These are phyloP conservation scores for Cylindroiulus punctatus DNA, from an alignment of 2,888 invertebrate species.

Conservation along the genomic window DNA sequence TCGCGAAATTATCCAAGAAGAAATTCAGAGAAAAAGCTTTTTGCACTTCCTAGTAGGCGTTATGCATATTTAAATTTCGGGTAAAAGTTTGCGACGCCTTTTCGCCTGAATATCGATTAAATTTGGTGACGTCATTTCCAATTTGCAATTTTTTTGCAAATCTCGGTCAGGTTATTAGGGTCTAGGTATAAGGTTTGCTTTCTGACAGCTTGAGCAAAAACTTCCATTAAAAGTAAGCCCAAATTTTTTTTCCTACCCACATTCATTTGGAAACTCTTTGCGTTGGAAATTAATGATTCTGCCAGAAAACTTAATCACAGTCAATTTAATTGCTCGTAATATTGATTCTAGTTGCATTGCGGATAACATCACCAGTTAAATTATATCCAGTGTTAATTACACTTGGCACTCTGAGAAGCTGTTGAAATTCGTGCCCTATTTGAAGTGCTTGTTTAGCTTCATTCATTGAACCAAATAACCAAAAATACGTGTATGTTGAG, in stretches of 20 bases:
- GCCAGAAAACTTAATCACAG: neutral
- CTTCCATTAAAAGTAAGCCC: neutral
- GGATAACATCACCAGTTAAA: neutral
- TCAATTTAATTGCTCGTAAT: slow-evolving; percentile 24
- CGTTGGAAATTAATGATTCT: neutral
- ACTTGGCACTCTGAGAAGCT: neutral
- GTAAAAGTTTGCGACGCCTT: neutral
- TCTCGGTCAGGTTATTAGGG: neutral
- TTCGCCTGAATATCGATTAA: neutral
- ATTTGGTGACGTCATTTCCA: neutral
- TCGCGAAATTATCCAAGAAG: neutral
- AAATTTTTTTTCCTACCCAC: neutral
- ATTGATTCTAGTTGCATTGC: neutral
- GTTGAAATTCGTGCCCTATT: neutral
- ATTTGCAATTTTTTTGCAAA: neutral
- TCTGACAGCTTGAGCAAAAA: neutral
- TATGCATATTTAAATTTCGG: slow-evolving; percentile 24
- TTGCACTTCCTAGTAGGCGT: neutral
- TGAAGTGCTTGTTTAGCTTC: neutral
- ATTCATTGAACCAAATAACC: neutral
- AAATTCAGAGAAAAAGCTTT: neutral
- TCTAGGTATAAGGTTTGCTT: slow-evolving; percentile 17
- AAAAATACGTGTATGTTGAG: neutral
- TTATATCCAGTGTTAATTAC: neutral
- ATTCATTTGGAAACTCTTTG: neutral